Percentiles rank a stretch among this genome's conserved stretches.
Evolutionary conservation across 2,113 vertebrate species (phyloP).

Genomic region (Phoenicopterus ruber): DNA sequence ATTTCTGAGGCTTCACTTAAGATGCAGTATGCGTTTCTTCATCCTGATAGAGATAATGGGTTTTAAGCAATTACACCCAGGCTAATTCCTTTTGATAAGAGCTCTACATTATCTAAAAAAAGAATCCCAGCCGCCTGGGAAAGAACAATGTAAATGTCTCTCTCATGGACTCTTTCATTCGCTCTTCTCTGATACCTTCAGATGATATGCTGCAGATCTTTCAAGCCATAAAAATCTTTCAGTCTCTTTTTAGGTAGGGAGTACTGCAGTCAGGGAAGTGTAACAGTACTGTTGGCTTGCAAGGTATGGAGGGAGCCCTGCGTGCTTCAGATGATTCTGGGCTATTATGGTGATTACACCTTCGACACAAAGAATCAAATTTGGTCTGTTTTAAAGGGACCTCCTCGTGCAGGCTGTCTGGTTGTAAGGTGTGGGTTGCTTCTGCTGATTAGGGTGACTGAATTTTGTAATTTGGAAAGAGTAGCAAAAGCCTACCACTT

Average conservation of each 20-base stretch:
- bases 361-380: not conserved
- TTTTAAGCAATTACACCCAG: conserved; percentile 71
- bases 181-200: conserved; percentile 1
- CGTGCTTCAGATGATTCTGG: not conserved
- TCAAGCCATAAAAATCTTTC: not conserved
- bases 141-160: conserved; percentile 53
- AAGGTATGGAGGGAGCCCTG: not conserved
- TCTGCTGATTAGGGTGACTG: not conserved
- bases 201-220: conserved; percentile 15
- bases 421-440: not conserved
- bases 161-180: conserved; percentile 18
- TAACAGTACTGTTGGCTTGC: not conserved
- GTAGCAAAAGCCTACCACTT: not conserved
- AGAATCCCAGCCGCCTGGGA: conserved; percentile 38
- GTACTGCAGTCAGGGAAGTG: not conserved
- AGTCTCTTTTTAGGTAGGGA: not conserved
- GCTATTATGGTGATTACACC: not conserved
- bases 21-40: conserved; percentile 65
- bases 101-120: conserved; percentile 67
- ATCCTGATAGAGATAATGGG: conserved; percentile 69
- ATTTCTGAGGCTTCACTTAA: conserved; percentile 59
- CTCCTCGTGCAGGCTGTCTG: not conserved
- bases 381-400: not conserved
- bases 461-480: not conserved
- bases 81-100: conserved; percentile 71